Base-by-base conservation (phyloP, 2,113 vertebrate genomes). In the Ptyas mucosa region DNA sequence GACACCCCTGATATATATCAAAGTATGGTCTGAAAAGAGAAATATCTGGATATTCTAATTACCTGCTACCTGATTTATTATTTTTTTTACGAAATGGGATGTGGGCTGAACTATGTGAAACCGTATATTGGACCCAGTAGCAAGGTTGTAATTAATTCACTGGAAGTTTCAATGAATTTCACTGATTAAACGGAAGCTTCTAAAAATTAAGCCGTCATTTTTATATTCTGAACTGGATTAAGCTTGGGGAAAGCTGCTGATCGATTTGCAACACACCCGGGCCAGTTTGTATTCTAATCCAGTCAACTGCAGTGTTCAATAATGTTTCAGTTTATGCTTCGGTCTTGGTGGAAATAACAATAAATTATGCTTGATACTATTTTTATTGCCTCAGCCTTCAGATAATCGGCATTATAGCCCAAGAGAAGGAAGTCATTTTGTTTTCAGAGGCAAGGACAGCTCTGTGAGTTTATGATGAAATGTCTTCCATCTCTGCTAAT, bases 311-410 rank as follows among this genome's bases (percentile, higher is more conserved):
- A 29, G 8, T 18, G 1, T 89, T 89, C 20, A 29, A 49, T 54
- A 86, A 0, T 0, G 81, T 91, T 92, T 93, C 0, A 57, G 3
- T 92, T 2, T 39, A 0, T 61, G 46, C 20, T 10, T 69, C 43
- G 29, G 24, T 89, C 43, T 51, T 15, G 14, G 24, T 81, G 64
- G 20, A 49, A n/a, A 61, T 61, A 21, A 34, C 49, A 39, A 46
- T 53, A 90, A 51, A 53, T 90, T 53, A 24, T 21, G 34, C 39
- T 15, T n/a, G 2, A 88, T 15, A 88, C 29, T 12, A 8, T 90
- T 81, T 69, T 53, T n/a, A 49, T 90, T 46, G 10, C 29, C 18
- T 20, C 24, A 58, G 55, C 54, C n/a, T 53, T n/a, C 53, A 6
- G 21, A 9, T 85, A 85, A 39, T 81, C 14, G 55, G n/a, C 15